These are phyloP conservation scores for Manacus vitellinus DNA, from an alignment of 2,113 vertebrate species.

Conservation along the genomic window DNA sequence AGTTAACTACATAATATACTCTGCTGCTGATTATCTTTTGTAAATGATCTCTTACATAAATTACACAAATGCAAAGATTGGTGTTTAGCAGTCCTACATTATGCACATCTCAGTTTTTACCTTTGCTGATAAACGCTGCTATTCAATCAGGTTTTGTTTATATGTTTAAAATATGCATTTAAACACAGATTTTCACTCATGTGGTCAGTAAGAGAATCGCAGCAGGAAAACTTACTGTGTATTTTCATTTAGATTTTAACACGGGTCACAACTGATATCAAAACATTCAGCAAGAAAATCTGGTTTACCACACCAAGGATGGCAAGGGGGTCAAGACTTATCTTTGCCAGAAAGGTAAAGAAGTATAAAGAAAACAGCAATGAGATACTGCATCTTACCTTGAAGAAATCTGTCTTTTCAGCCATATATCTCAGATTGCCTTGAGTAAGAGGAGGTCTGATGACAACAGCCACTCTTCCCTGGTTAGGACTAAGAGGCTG, in stretches of 20 bases:
- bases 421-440: slow-evolving; percentile 93
- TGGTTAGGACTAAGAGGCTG: slow-evolving; percentile 94
- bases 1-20: background rate
- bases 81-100: background rate
- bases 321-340: background rate
- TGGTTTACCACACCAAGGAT: background rate
- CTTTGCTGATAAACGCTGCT: background rate
- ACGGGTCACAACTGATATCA: background rate
- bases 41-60: background rate
- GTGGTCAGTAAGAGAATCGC: background rate
- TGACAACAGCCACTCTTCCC: slow-evolving; percentile 95
- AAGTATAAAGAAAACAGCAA: background rate
- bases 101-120: background rate
- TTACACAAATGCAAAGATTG: background rate
- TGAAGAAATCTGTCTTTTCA: slow-evolving; percentile 95
- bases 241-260: background rate
- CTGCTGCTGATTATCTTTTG: background rate
- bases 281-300: background rate
- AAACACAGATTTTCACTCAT: background rate
- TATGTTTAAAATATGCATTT: background rate
- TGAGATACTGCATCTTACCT: slow-evolving; percentile 75
- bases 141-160: background rate
- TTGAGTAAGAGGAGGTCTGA: slow-evolving; percentile 93
- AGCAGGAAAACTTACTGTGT: background rate
- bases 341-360: background rate